Evolutionary conservation across 2,797 vertebrate genomes (phyloP).

Genomic region (Esox masquinongy): DNA sequence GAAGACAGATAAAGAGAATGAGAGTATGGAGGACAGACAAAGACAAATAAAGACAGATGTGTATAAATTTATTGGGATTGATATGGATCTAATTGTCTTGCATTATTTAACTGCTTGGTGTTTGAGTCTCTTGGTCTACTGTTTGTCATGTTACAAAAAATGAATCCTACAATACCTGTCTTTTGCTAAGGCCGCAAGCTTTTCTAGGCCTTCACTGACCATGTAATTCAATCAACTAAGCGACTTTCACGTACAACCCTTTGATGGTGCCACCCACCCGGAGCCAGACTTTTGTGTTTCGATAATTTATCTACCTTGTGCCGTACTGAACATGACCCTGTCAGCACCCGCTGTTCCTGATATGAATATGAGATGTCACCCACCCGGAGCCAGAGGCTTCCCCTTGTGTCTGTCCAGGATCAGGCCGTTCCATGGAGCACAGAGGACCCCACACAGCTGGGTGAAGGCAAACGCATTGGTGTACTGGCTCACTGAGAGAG

Average conservation of each 20-base stretch:
- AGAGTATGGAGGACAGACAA: background rate
- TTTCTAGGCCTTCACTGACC: too few species aligned
- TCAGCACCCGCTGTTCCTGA: background rate
- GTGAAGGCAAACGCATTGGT: slow-evolving; percentile 87
- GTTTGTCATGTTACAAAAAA: too few species aligned
- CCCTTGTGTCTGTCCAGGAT: slow-evolving; percentile 85
- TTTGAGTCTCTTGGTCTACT: too few species aligned
- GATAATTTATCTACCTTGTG: background rate
- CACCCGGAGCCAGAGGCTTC: slow-evolving; percentile 65
- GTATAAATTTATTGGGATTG: too few species aligned
- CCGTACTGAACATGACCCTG: background rate
- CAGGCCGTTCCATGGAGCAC: slow-evolving; percentile 87
- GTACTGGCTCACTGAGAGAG: slow-evolving; percentile 80
- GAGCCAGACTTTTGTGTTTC: background rate
- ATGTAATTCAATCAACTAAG: too few species aligned
- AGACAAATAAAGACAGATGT: background rate
- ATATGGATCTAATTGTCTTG: background rate
- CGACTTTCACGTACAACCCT: too few species aligned
- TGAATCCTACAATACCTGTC: too few species aligned
- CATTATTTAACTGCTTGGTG: background rate
- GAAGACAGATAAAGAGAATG: slow-evolving; percentile 12
- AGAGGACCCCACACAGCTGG: slow-evolving; percentile 85
- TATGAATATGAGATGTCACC: slow-evolving; percentile 4
- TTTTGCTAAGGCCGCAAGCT: background rate
- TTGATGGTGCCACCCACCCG: too few species aligned